Evolutionary conservation across 2,888 invertebrate species (phyloP).

Genomic region (Rhagophthalmus giganteus): DNA sequence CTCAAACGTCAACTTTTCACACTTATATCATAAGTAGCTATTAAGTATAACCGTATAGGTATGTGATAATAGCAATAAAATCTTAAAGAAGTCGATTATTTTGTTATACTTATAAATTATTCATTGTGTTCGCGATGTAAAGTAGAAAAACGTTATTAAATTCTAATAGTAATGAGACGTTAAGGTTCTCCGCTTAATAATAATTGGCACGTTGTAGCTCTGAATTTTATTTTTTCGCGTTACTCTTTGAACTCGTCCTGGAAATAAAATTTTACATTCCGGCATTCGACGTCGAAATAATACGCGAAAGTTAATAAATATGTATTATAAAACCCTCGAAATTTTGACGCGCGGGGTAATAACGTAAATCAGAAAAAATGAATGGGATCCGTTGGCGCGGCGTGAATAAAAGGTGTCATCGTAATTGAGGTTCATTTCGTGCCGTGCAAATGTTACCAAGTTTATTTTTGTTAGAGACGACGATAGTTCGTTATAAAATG

Average conservation of each 20-base stretch:
- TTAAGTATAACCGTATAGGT: too few relatives aligned
- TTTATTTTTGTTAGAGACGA: slow-evolving; percentile 21
- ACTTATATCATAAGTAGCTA: too few relatives aligned
- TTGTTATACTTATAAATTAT: too few relatives aligned
- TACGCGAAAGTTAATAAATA: slow-evolving; percentile 24
- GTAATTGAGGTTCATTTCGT: slow-evolving; percentile 35
- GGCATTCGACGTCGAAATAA: slow-evolving; percentile 10
- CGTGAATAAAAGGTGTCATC: slow-evolving; percentile 35
- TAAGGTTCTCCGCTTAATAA: not conserved
- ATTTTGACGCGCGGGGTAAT: slow-evolving; percentile 24
- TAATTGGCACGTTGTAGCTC: slow-evolving; percentile 7
- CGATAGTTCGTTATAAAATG: slow-evolving; percentile 13
- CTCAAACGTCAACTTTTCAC: too few relatives aligned
- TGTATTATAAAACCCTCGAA: slow-evolving; percentile 24
- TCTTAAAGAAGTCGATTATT: too few relatives aligned
- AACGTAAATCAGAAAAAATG: slow-evolving; percentile 33
- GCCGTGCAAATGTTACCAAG: slow-evolving; percentile 27
- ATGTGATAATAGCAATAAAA: too few relatives aligned
- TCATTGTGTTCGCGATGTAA: not conserved
- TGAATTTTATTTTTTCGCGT: slow-evolving; percentile 1
- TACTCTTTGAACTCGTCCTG: slow-evolving; percentile 2
- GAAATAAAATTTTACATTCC: slow-evolving; percentile 17
- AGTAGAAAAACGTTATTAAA: not conserved
- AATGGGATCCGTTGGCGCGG: slow-evolving; percentile 26
- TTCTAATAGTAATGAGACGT: not conserved